Base-by-base conservation (phyloP, 2,113 vertebrate genomes). In the Triplophysa siluroides region DNA sequence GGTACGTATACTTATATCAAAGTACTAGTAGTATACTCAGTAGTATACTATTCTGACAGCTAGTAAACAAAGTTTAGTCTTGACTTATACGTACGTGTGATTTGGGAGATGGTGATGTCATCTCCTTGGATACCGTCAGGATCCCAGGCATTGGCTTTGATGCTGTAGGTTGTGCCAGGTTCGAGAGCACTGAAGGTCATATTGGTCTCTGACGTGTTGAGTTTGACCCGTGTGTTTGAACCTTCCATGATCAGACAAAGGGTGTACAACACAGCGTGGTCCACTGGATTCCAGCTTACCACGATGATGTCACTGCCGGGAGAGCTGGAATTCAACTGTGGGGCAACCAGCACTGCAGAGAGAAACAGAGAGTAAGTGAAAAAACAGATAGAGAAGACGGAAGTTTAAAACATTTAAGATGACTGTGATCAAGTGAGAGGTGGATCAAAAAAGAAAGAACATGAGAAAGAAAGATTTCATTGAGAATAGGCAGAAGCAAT, bases 71-170 rank as follows among this genome's bases (percentile, higher is more conserved):
- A 33, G 5, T 33, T 5, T 11, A 11, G 43, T 43, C 43, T 43
- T 58, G 54, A 58, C 19, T 3, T 7, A 58, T 58, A n/a, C 94
- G 95, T 93, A 97, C 96, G 94, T 89, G 95, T 98, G 86, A 96
- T 95, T 91, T 98, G 96, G 82, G 90, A 94, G 73, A 91, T 88
- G 0, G 88, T 96, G 86, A 88, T 83, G 80, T 95, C 94, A 66
- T 97, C 95, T 75, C 97, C 96, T 9, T 91, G 90, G 56, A 91
- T 91, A 2, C 95, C 91, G 18, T 92, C 90, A 6, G 88, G 65
- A 75, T 95, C 95, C 95, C 93, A 95, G 0, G 96, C 96, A 43
- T 90, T 93, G 62, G 89, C 92, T 83, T 95, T 96, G 85, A 97
- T 93, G 23, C 91, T 95, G 85, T 96, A 98, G 2, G 87, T 92